A percentile compares a stretch with the other conserved stretches of the same genome.
These are phyloP conservation scores for Apodemia duryi DNA, from an alignment of 2,888 invertebrate genomes.

Conservation along the genomic window DNA sequence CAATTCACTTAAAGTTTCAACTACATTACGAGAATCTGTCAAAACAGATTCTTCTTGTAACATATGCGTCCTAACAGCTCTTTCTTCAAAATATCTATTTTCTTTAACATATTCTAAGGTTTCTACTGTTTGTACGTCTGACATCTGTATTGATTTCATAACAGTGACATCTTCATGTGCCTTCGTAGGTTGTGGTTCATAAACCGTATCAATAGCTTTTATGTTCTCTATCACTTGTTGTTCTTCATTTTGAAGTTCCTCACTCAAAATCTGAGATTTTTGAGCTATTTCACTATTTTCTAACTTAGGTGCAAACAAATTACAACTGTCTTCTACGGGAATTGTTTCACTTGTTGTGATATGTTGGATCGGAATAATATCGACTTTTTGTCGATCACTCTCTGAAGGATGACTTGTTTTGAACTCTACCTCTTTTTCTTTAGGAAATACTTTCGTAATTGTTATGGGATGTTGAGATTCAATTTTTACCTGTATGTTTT, in stretches of 20 bases:
- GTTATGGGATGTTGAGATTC: conserved; percentile 52
- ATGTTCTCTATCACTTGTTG: conserved; percentile 39
- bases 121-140: conserved; percentile 39
- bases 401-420: conserved; percentile 31
- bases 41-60: conserved; percentile 43
- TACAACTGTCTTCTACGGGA: conserved; percentile 45
- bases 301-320: conserved; percentile 35
- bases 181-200: conserved; percentile 26
- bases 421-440: conserved; percentile 50
- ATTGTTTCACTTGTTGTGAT: conserved; percentile 54
- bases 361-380: conserved; percentile 45
- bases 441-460: conserved; percentile 43
- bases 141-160: conserved; percentile 37
- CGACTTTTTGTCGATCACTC: conserved; percentile 40
- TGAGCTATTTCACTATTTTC: conserved; percentile 40
- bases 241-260: conserved; percentile 40
- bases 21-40: conserved; percentile 42
- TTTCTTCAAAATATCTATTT: conserved; percentile 41
- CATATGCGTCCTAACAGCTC: conserved; percentile 39
- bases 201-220: conserved; percentile 17
- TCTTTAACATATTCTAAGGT: conserved; percentile 32
- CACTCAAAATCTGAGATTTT: conserved; percentile 34
- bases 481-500: conserved; percentile 36
- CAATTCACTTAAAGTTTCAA: conserved; percentile 45
- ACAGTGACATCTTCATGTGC: conserved; percentile 34